A percentile compares a stretch with the other conserved stretches of the same genome.
These are phyloP conservation scores for Rhinolophus sinicus DNA, from an alignment of 2,113 vertebrate genomes.

Conservation along the genomic window DNA sequence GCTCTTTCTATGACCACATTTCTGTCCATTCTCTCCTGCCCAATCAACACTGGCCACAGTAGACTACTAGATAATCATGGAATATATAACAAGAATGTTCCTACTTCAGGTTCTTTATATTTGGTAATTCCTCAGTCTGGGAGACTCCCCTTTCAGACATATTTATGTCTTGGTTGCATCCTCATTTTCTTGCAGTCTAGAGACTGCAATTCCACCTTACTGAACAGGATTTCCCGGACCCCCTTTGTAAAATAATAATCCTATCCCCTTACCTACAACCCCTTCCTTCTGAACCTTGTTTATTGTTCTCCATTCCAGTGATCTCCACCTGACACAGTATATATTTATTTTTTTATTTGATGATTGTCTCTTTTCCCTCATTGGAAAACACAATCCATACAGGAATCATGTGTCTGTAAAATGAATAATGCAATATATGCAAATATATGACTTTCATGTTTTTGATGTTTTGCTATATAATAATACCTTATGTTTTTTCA, in stretches of 20 bases:
- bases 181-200: neutral
- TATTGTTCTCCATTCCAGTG: neutral
- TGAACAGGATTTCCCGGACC: neutral
- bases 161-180: neutral
- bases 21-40: neutral
- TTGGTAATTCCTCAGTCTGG: neutral
- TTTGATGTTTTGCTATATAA: neutral
- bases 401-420: neutral
- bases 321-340: neutral
- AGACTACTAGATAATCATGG: neutral
- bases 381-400: neutral
- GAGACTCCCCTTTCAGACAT: neutral
- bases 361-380: neutral
- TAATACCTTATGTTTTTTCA: neutral
- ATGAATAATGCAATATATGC: neutral
- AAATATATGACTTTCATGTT: neutral
- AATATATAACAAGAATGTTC: neutral
- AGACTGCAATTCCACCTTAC: neutral
- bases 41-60: neutral
- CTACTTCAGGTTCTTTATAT: neutral
- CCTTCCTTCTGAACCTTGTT: neutral
- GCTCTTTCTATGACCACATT: neutral
- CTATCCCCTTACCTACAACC: neutral
- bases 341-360: neutral
- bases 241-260: neutral